These are phyloP conservation scores for Agriotes lineatus DNA, from an alignment of 2,888 invertebrate species.

Conservation along the genomic window DNA sequence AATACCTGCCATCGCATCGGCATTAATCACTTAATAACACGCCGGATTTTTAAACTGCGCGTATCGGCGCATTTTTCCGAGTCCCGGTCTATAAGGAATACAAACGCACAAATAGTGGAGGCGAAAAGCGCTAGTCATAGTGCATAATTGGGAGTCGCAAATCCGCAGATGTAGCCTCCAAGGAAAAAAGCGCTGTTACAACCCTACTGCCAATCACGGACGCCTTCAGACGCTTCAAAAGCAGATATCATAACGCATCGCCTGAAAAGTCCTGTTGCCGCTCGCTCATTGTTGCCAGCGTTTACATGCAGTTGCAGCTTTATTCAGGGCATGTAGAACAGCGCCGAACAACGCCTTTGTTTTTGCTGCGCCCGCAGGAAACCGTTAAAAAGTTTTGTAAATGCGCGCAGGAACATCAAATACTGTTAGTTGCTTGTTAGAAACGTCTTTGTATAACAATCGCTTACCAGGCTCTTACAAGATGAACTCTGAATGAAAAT, in stretches of 20 bases:
- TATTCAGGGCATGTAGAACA: background rate
- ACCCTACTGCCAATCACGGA: constrained; percentile 6
- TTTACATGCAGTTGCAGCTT: background rate
- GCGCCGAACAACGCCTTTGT: background rate
- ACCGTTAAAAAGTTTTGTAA: too few relatives aligned
- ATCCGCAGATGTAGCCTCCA: constrained; percentile 16
- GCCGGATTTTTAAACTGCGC: background rate
- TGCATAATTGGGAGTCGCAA: constrained; percentile 53
- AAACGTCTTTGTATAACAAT: too few relatives aligned
- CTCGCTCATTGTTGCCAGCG: too few relatives aligned
- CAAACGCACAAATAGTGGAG: constrained; percentile 9
- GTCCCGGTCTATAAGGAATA: constrained; percentile 17
- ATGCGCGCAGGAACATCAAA: too few relatives aligned
- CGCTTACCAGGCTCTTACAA: too few relatives aligned
- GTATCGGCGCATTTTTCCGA: constrained; percentile 10
- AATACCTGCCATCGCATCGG: background rate
- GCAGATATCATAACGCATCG: constrained; percentile 2
- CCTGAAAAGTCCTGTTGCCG: too few relatives aligned
- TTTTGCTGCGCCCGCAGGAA: background rate
- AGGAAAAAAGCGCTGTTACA: background rate
- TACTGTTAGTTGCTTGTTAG: too few relatives aligned
- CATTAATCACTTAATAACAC: constrained; percentile 21
- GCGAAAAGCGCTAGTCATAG: constrained; percentile 53
- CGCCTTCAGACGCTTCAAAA: background rate
- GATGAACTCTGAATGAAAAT: too few relatives aligned